Percentiles rank a stretch among this genome's conserved stretches.
These are phyloP conservation scores for Heterotis niloticus DNA, from an alignment of 2,113 vertebrate species.

Conservation along the genomic window DNA sequence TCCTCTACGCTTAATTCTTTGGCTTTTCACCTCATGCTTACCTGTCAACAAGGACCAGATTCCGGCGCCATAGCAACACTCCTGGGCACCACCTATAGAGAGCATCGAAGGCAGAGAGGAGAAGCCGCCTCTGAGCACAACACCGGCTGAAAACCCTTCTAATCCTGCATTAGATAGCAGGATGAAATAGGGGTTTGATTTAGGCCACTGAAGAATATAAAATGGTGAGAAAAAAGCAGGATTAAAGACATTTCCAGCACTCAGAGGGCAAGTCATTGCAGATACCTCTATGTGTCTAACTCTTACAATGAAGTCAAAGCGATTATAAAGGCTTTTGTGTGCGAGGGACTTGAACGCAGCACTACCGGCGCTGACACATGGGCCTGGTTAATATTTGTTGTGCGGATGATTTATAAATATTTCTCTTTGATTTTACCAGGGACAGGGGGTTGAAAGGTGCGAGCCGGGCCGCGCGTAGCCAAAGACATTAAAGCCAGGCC, in stretches of 20 bases:
- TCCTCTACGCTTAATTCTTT: background rate
- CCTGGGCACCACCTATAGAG: background rate
- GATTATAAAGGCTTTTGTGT: constrained; percentile 38
- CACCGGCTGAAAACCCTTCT: background rate
- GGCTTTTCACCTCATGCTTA: background rate
- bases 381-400: constrained; percentile 56
- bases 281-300: background rate
- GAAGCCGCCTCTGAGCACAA: background rate
- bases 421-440: constrained; percentile 56
- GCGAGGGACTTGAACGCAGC: constrained; percentile 34
- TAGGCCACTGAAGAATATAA: background rate
- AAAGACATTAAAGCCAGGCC: constrained; percentile 52
- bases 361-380: constrained; percentile 40
- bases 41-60: background rate
- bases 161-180: background rate
- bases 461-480: constrained; percentile 47
- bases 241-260: constrained; percentile 2
- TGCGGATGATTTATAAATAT: constrained; percentile 62
- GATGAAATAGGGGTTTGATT: constrained; percentile 2
- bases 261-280: background rate
- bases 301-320: constrained; percentile 5
- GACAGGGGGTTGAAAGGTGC: constrained; percentile 44
- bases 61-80: background rate
- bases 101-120: background rate
- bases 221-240: background rate